Evolutionary conservation across 2,113 vertebrate species (phyloP).

Genomic region (Alethe castanea): DNA sequence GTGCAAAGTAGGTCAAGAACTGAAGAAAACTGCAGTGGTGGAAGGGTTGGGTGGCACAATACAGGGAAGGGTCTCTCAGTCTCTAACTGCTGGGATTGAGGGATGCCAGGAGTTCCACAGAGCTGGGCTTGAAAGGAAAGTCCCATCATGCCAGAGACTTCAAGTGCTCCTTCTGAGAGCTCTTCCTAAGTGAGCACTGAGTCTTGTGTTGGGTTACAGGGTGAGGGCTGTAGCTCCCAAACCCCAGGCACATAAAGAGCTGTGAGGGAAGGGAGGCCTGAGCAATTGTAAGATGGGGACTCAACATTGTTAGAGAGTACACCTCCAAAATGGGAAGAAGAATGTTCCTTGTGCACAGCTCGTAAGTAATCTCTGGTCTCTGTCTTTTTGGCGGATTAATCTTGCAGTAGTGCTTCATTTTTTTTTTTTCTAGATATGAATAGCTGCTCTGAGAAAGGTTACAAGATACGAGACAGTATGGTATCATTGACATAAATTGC

Average conservation of each 20-base stretch:
- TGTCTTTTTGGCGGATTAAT: neutral
- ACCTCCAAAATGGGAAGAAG: constrained; percentile 21
- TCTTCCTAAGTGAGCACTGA: neutral
- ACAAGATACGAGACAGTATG: neutral
- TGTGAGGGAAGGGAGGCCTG: neutral
- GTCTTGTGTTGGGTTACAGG: accelerated
- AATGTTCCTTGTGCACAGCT: neutral
- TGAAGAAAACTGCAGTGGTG: neutral
- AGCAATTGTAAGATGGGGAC: neutral
- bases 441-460: neutral
- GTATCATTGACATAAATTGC: neutral
- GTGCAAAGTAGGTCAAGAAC: neutral
- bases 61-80: neutral
- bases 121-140: neutral
- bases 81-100: neutral
- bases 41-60: neutral
- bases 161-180: neutral
- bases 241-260: neutral
- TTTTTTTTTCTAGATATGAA: neutral
- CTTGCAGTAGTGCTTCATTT: neutral
- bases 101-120: neutral
- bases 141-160: accelerated
- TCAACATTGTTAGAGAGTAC: neutral
- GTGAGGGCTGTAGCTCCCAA: neutral
- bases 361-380: neutral